A percentile compares a stretch with the other conserved stretches of the same genome.
Conservation (phyloP, 1,140 invertebrate species). For the Formica exsecta region DNA sequence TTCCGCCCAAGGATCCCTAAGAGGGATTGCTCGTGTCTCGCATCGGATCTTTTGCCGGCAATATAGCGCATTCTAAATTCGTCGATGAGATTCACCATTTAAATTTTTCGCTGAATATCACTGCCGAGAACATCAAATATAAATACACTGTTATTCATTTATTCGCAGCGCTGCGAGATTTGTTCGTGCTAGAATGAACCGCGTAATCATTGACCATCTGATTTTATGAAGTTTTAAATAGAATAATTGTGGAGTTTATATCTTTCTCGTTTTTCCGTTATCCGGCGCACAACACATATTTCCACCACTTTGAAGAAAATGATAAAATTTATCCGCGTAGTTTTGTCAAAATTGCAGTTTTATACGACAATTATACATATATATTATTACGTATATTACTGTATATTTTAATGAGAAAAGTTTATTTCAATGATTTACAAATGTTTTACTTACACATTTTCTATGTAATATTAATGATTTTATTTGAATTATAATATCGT, state of each 20-base stretch:
- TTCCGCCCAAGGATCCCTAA: slow-evolving; percentile 49
- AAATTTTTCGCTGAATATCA: slow-evolving; percentile 56
- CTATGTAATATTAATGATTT: background rate
- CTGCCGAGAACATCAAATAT: background rate
- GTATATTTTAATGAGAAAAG: slow-evolving; percentile 4
- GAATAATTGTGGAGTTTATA: background rate
- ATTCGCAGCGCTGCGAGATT: slow-evolving; percentile 17
- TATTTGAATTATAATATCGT: background rate
- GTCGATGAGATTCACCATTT: slow-evolving; percentile 60
- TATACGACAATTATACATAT: background rate
- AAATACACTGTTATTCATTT: background rate
- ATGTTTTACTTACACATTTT: background rate
- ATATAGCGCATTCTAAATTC: slow-evolving; percentile 60
- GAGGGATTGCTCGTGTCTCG: slow-evolving; percentile 43
- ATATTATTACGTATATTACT: background rate
- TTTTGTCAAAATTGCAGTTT: background rate
- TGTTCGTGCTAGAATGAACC: slow-evolving; percentile 7
- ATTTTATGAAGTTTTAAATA: slow-evolving; percentile 40
- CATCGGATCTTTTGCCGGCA: slow-evolving; percentile 26
- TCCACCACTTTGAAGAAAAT: slow-evolving; percentile 19
- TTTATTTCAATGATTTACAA: slow-evolving; percentile 11
- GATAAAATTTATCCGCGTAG: background rate
- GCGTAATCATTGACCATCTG: background rate
- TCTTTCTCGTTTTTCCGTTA: background rate
- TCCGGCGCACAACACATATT: background rate